A percentile compares a stretch with the other conserved stretches of the same genome.
phyloP scores from a whole-genome alignment of 2,888 invertebrate genomes.

The Cybosia mesomella region DNA sequence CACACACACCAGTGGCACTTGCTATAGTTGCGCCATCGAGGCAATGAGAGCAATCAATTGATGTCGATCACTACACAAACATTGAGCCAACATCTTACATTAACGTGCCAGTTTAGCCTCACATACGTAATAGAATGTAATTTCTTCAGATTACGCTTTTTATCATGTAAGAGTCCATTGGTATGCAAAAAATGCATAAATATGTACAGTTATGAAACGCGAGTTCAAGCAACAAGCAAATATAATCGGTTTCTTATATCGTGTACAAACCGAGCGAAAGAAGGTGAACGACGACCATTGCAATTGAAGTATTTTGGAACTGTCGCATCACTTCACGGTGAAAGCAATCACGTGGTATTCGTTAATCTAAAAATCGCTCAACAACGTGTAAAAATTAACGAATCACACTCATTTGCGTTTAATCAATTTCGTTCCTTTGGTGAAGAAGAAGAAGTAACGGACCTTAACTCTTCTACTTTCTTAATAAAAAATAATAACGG shows the following conservation, averaged over 20 bases:
- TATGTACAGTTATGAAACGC: not conserved
- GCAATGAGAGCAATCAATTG: slow-evolving; percentile 11
- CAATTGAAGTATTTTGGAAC: too few relatives aligned
- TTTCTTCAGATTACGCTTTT: slow-evolving; percentile 23
- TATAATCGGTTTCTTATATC: not conserved
- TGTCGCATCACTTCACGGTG: not conserved
- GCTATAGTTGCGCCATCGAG: not conserved
- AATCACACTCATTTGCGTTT: too few relatives aligned
- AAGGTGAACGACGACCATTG: not conserved
- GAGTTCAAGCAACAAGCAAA: not conserved
- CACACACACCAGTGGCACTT: not conserved
- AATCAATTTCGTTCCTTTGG: too few relatives aligned
- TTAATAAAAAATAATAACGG: too few relatives aligned
- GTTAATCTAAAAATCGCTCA: too few relatives aligned
- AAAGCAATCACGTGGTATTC: too few relatives aligned
- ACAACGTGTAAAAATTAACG: too few relatives aligned
- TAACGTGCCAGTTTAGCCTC: slow-evolving; percentile 8
- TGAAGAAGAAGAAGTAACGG: too few relatives aligned
- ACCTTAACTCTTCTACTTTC: too few relatives aligned
- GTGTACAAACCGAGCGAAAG: not conserved
- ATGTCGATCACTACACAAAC: slow-evolving; percentile 5
- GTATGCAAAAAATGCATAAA: slow-evolving; percentile 8
- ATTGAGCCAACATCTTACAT: not conserved
- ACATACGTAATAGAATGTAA: slow-evolving; percentile 34
- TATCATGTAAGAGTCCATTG: not conserved